A percentile compares a stretch with the other conserved stretches of the same genome.
phyloP scores from a whole-genome alignment of 2,797 vertebrate genomes.

The Anguilla megastoma region DNA sequence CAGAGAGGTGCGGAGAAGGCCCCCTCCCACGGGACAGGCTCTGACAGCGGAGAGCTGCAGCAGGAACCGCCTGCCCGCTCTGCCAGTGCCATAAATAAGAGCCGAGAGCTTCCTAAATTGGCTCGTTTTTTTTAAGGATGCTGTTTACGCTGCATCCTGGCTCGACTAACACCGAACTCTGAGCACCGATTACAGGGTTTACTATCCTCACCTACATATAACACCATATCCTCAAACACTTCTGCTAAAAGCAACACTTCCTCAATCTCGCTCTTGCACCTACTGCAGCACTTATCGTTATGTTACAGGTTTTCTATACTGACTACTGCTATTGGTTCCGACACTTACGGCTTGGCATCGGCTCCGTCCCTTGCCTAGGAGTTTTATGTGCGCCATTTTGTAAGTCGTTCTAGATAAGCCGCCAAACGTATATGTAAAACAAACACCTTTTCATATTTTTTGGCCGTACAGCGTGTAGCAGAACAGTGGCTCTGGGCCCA shows the following conservation, averaged over 20 bases:
- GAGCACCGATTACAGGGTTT: not conserved
- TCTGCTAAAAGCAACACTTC: not conserved
- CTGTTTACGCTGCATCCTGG: not conserved
- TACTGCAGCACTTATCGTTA: not conserved
- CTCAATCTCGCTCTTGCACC: not conserved
- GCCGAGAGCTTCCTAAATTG: not conserved
- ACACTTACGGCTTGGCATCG: not conserved
- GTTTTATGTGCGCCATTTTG: not conserved
- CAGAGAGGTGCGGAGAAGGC: not conserved
- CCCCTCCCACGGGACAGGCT: not conserved
- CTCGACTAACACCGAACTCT: not conserved
- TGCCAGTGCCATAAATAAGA: not conserved
- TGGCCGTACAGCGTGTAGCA: not conserved
- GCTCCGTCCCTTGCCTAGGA: not conserved
- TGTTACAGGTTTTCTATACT: not conserved
- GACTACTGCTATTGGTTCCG: not conserved
- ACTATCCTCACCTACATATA: not conserved
- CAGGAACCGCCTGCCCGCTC: not conserved
- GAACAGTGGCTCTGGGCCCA: not conserved
- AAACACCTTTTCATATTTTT: not conserved
- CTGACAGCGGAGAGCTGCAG: not conserved
- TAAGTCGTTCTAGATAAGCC: not conserved
- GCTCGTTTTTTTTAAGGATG: not conserved
- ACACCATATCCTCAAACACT: not conserved
- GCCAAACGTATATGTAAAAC: not conserved